Percentiles rank a stretch among this genome's conserved stretches.
Conservation (phyloP, 2,888 invertebrate genomes). For the Germaria angustata region DNA sequence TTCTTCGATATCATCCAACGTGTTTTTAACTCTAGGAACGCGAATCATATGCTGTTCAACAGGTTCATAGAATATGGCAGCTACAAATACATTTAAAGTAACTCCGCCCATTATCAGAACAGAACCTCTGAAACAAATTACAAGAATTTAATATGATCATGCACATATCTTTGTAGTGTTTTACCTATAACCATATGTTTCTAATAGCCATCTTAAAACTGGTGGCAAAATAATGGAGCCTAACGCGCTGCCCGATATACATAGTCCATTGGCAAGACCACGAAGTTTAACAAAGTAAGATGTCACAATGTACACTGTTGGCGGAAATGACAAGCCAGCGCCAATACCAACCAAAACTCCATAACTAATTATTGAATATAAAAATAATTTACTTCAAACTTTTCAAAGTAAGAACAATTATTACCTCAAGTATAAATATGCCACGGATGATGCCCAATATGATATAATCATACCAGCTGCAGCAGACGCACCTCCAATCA, state of each 20-base stretch:
- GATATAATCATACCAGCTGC: slow-evolving; percentile 92
- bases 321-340: slow-evolving; percentile 92
- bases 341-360: slow-evolving; percentile 91
- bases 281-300: slow-evolving; percentile 90
- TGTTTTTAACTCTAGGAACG: slow-evolving; percentile 80
- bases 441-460: slow-evolving; percentile 89
- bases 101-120: slow-evolving; percentile 90
- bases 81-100: slow-evolving; percentile 91
- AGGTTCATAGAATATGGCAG: slow-evolving; percentile 91
- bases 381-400: neutral
- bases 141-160: neutral
- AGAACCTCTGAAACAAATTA: slow-evolving; percentile 83
- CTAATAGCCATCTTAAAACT: slow-evolving; percentile 85
- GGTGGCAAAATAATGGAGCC: slow-evolving; percentile 93
- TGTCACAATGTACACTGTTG: slow-evolving; percentile 93
- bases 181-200: slow-evolving; percentile 86
- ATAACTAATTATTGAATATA: slow-evolving; percentile 82
- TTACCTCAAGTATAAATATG: slow-evolving; percentile 88
- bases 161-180: slow-evolving; percentile 65
- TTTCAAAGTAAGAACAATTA: slow-evolving; percentile 70
- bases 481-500: slow-evolving; percentile 90
- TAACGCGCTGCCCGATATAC: slow-evolving; percentile 92
- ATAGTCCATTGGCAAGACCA: slow-evolving; percentile 92
- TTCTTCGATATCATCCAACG: slow-evolving; percentile 78
- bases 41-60: slow-evolving; percentile 90